A percentile compares a stretch with the other conserved stretches of the same genome.
These are phyloP conservation scores for Pteromalus puparum DNA, from an alignment of 1,140 invertebrate genomes.

Conservation along the genomic window DNA sequence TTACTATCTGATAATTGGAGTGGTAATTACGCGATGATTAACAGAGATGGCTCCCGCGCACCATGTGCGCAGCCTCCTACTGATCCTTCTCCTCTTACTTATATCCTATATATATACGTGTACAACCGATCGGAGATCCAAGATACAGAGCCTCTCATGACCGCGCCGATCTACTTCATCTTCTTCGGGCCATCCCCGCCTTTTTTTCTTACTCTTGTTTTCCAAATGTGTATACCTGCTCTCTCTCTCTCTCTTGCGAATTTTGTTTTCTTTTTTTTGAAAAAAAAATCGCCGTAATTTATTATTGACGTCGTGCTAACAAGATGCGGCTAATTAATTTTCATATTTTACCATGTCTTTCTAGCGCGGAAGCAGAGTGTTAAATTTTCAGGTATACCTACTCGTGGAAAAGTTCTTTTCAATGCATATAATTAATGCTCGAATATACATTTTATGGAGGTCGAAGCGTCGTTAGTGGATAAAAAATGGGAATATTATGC, in stretches of 20 bases:
- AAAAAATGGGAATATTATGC: conserved; percentile 44
- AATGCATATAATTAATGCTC: neutral
- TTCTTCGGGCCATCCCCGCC: conserved; percentile 2
- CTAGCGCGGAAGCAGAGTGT: no score
- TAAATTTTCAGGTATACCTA: no score
- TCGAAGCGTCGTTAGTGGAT: conserved; percentile 10
- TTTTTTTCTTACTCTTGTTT: conserved; percentile 4
- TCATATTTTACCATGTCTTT: neutral
- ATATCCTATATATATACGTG: neutral
- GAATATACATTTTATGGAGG: neutral
- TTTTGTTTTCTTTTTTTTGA: neutral
- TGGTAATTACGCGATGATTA: conserved; percentile 75
- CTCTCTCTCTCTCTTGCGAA: neutral
- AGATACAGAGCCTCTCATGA: conserved; percentile 58
- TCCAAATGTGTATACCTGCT: neutral
- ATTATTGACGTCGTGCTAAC: neutral
- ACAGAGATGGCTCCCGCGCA: conserved; percentile 74
- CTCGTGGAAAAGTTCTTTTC: neutral
- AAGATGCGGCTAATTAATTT: neutral
- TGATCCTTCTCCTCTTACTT: conserved; percentile 52
- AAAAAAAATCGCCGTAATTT: neutral
- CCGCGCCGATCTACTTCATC: conserved; percentile 10
- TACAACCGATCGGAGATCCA: conserved; percentile 65
- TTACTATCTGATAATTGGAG: conserved; percentile 74
- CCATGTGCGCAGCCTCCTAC: conserved; percentile 61